A percentile compares a stretch with the other conserved stretches of the same genome.
These are phyloP conservation scores for Felis chaus DNA, from an alignment of 2,113 vertebrate genomes.

Conservation along the genomic window DNA sequence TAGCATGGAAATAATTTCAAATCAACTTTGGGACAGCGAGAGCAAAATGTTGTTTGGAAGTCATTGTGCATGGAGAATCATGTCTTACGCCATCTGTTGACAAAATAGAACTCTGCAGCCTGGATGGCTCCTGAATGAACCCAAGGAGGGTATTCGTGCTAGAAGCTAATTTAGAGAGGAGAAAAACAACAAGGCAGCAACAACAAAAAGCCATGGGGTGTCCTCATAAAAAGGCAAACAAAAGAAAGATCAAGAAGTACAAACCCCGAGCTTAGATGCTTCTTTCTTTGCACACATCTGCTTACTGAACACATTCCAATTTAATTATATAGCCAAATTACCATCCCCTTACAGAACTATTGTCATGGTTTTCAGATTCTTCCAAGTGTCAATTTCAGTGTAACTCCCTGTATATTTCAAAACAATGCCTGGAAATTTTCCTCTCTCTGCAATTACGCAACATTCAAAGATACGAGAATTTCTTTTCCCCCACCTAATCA, in stretches of 20 bases:
- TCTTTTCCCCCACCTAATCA: constrained; percentile 23
- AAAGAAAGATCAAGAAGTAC: constrained; percentile 79
- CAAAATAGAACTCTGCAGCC: constrained; percentile 66
- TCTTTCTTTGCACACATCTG: constrained; percentile 86
- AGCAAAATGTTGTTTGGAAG: constrained; percentile 33
- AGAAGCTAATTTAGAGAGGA: constrained; percentile 75
- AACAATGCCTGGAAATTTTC: constrained; percentile 41
- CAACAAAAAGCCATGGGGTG: constrained; percentile 77
- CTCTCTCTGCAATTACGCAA: neutral
- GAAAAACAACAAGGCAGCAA: constrained; percentile 68
- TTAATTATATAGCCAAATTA: constrained; percentile 85
- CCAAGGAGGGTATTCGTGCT: neutral
- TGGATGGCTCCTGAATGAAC: constrained; percentile 26
- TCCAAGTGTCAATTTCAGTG: constrained; percentile 76
- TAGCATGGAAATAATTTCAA: neutral
- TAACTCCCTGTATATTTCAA: constrained; percentile 58
- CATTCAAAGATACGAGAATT: neutral
- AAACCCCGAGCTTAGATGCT: constrained; percentile 70
- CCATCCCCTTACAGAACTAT: constrained; percentile 63
- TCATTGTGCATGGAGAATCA: constrained; percentile 11
- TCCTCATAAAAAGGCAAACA: constrained; percentile 79
- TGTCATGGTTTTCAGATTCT: constrained; percentile 71
- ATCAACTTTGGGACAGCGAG: neutral
- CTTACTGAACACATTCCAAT: constrained; percentile 82
- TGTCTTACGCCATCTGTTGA: constrained; percentile 78